Evolutionary conservation across 1,140 invertebrate genomes (phyloP).

Genomic region (Zaprionus nigranus): DNA sequence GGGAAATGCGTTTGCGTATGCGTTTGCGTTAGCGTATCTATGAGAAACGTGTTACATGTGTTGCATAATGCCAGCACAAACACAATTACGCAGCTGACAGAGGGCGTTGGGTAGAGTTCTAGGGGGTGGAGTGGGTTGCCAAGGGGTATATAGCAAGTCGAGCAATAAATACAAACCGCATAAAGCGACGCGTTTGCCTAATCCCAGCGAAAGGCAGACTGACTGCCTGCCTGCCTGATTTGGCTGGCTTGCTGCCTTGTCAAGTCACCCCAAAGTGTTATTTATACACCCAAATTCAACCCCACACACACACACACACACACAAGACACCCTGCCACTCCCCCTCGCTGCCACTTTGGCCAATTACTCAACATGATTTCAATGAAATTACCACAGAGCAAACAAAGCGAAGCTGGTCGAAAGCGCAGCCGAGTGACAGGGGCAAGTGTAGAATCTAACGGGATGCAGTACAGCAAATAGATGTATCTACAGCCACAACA

Average conservation of each 20-base stretch:
- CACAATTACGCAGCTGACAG: conserved; percentile 62
- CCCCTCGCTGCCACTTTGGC: conserved; percentile 27
- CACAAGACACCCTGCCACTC: neutral
- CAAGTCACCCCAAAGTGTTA: conserved; percentile 66
- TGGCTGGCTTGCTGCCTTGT: neutral
- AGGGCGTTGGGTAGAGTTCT: neutral
- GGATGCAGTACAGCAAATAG: conserved; percentile 17
- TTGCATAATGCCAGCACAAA: conserved; percentile 68
- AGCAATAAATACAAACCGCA: conserved; percentile 84
- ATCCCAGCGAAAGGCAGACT: conserved; percentile 43
- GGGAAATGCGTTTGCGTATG: neutral
- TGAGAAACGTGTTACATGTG: conserved; percentile 81
- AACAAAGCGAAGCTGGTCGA: conserved; percentile 48
- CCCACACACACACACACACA: conserved; percentile 26
- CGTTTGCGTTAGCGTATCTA: conserved; percentile 57
- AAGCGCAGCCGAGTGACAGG: neutral
- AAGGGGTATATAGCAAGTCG: conserved; percentile 28
- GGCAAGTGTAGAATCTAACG: neutral
- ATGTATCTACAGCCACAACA: conserved; percentile 22
- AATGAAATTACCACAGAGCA: conserved; percentile 77
- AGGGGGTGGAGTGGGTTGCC: neutral
- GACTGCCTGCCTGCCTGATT: neutral
- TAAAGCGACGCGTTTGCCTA: conserved; percentile 70
- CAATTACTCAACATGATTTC: conserved; percentile 85
- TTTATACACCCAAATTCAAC: conserved; percentile 64